Base-by-base conservation (phyloP, 2,113 vertebrate species). In the Calonectris borealis region DNA sequence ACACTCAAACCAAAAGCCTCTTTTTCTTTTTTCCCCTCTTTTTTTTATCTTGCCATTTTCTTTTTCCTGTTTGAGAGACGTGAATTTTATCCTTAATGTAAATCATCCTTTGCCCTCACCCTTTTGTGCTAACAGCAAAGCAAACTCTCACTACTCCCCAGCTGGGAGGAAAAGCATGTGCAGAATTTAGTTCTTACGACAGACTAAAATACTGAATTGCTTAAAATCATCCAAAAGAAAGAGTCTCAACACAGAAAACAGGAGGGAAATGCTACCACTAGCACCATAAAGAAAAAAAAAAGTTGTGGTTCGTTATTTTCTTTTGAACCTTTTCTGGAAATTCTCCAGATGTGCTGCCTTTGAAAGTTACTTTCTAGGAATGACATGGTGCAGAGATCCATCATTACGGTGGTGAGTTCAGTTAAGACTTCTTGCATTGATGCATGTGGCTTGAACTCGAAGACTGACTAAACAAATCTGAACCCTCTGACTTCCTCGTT, bases 81-180 rank as follows among this genome's bases (percentile, higher is more conserved):
- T 10, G 9, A 31, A 62, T 78, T 55, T 82, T 57, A 34, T 18
- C 48, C 44, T 64, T 32, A 9, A 29, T 13, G 10, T 68, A 70
- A 36, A 36, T 62, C 52, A 27, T 22, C n/a, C 68, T 75, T 70
- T 90, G 60, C 57, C 44, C 51, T 69, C 72, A 34, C 6, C 24
- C 51, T 87, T 52, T 46, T 10, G 64, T 19, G 12, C 10, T 29
- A 36, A 61, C 40, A 57, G 77, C 71, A 69, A 36, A 83, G 29
- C 46, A 49, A 78, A 65, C n/a, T 78, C 70, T 44, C 25, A 6
- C 54, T 16, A 1, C 48, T 66, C 29, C 29, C 61, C 27, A 64
- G n/a, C n/a, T 31, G n/a, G 26, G 20, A 55, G 38, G 44, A 79
- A 69, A 64, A 69, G 11, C 3, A 1, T 4, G 7, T 0, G 2